These are phyloP conservation scores for Sigmodon hispidus DNA, from an alignment of 2,113 vertebrate genomes.

Conservation along the genomic window DNA sequence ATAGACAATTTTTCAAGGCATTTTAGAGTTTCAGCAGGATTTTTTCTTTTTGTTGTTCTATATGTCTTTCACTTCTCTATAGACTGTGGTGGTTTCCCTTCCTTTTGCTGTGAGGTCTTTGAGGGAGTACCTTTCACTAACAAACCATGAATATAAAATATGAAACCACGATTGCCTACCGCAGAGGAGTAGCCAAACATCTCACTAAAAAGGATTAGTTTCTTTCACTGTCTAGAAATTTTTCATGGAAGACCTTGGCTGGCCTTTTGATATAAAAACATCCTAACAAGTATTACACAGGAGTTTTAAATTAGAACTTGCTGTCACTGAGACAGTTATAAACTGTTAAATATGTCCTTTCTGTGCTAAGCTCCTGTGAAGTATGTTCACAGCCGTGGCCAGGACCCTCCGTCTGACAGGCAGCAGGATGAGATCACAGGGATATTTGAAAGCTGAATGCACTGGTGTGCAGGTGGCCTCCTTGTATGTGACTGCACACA, in stretches of 20 bases:
- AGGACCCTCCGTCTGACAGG: constrained; percentile 76
- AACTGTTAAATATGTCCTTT: constrained; percentile 86
- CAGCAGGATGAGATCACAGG: constrained; percentile 77
- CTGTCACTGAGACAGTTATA: constrained; percentile 88
- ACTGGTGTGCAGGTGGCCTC: not conserved
- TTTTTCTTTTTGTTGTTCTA: constrained; percentile 73
- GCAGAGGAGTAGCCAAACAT: constrained; percentile 85
- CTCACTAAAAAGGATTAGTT: constrained; percentile 87
- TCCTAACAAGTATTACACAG: constrained; percentile 89
- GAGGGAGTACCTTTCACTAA: constrained; percentile 85
- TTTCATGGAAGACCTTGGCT: constrained; percentile 89
- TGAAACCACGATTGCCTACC: constrained; percentile 85
- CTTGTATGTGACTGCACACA: not conserved
- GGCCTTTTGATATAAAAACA: constrained; percentile 90
- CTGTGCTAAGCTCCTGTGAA: constrained; percentile 82
- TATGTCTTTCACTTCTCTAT: constrained; percentile 80
- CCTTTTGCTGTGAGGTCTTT: constrained; percentile 80
- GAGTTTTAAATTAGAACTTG: constrained; percentile 88
- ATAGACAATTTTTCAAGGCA: constrained; percentile 60
- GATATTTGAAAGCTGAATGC: constrained; percentile 62
- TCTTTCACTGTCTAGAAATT: constrained; percentile 89
- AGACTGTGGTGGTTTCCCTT: constrained; percentile 60
- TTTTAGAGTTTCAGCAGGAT: constrained; percentile 72
- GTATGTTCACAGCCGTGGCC: constrained; percentile 57
- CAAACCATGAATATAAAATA: constrained; percentile 85